Evolutionary conservation across 2,797 vertebrate species (phyloP).

Genomic region (Threskiornis aethiopicus): DNA sequence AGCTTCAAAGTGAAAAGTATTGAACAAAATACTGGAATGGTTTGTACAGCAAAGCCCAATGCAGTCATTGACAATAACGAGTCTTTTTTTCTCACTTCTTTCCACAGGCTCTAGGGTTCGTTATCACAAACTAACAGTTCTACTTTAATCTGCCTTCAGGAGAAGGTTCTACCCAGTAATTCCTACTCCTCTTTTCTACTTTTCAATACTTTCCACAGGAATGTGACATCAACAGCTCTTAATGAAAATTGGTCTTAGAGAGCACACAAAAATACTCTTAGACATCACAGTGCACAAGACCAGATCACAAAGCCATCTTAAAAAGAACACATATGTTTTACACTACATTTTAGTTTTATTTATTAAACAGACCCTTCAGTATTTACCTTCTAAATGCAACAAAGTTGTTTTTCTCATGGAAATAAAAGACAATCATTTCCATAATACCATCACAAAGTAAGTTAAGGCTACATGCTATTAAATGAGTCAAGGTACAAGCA

Average conservation of each 20-base stretch:
- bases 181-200: neutral
- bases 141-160: slow-evolving; percentile 1
- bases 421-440: neutral
- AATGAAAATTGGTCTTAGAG: neutral
- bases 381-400: neutral
- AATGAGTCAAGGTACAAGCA: neutral
- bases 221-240: neutral
- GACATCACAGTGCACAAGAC: neutral
- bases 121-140: neutral
- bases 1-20: neutral
- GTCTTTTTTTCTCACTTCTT: neutral
- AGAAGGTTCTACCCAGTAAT: neutral
- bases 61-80: neutral
- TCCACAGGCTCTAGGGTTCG: neutral
- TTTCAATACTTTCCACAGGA: neutral
- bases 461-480: neutral
- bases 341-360: neutral
- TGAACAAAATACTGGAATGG: neutral
- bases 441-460: neutral
- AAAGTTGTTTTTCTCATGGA: neutral
- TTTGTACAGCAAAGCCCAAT: neutral
- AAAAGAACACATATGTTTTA: neutral
- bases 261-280: neutral
- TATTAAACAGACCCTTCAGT: neutral
- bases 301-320: neutral